Evolutionary conservation across 2,113 vertebrate genomes (phyloP).

Genomic region (Pluvialis apricaria): DNA sequence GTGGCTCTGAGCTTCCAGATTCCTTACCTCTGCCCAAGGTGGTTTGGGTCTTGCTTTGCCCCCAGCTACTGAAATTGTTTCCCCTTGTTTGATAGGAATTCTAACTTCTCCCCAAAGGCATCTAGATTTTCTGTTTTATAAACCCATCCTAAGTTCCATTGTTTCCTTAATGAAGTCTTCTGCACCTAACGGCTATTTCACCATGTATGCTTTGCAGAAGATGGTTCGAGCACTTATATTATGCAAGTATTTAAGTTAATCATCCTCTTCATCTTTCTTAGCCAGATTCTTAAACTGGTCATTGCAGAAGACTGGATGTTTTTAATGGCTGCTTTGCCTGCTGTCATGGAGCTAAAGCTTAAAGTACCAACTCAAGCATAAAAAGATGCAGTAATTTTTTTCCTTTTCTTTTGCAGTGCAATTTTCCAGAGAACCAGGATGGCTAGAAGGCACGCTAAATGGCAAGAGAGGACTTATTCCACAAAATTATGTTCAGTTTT

Average conservation of each 20-base stretch:
- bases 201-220: not conserved
- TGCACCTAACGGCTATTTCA: not conserved
- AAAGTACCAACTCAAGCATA: not conserved
- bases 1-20: not conserved
- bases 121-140: not conserved
- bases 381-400: not conserved
- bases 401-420: slow-evolving; percentile 72
- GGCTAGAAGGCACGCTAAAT: slow-evolving; percentile 95
- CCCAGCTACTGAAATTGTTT: not conserved
- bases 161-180: not conserved
- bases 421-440: slow-evolving; percentile 91
- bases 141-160: not conserved
- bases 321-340: not conserved
- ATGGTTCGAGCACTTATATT: not conserved
- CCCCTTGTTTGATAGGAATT: not conserved
- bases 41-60: not conserved
- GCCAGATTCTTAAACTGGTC: not conserved
- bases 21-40: not conserved
- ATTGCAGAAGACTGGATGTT: not conserved
- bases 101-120: not conserved
- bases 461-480: slow-evolving; percentile 97
- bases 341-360: not conserved
- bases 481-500: slow-evolving; percentile 94
- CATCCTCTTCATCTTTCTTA: not conserved
- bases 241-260: not conserved